Evolutionary conservation across 1,140 invertebrate species (phyloP).

Genomic region (Lepidurus apus): DNA sequence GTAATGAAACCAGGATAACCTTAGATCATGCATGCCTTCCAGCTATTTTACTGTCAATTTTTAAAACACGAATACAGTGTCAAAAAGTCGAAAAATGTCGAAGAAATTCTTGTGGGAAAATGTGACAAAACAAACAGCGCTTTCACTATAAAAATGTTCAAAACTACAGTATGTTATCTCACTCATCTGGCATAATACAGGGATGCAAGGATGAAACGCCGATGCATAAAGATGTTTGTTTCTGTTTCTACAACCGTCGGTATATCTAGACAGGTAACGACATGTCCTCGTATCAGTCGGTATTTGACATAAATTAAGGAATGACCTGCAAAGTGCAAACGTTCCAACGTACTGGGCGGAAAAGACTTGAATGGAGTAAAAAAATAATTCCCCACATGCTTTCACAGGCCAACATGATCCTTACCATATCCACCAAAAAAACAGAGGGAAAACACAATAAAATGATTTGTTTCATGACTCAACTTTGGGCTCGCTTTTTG

Average conservation of each 20-base stretch:
- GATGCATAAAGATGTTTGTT: not conserved
- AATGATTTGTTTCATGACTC: too few species aligned
- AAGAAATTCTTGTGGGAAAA: too few species aligned
- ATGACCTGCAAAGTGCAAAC: slow-evolving; percentile 3
- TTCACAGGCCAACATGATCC: not conserved
- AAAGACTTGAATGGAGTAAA: not conserved
- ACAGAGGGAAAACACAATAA: not conserved
- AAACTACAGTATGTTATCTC: too few species aligned
- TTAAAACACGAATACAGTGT: too few species aligned
- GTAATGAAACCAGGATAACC: too few species aligned
- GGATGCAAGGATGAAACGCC: not conserved
- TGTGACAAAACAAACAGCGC: too few species aligned
- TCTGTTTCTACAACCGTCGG: not conserved
- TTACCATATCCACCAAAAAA: not conserved
- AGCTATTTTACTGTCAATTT: too few species aligned
- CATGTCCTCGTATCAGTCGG: not conserved
- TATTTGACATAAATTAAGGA: not conserved
- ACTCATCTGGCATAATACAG: not conserved
- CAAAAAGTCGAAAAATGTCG: too few species aligned
- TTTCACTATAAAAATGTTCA: too few species aligned
- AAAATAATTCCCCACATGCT: not conserved
- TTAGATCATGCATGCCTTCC: too few species aligned
- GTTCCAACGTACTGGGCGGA: not conserved
- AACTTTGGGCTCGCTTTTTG: not conserved
- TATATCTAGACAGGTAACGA: not conserved